Percentiles rank a stretch among this genome's conserved stretches.
These are phyloP conservation scores for Coptotermes formosanus DNA, from an alignment of 1,140 invertebrate genomes.

Conservation along the genomic window DNA sequence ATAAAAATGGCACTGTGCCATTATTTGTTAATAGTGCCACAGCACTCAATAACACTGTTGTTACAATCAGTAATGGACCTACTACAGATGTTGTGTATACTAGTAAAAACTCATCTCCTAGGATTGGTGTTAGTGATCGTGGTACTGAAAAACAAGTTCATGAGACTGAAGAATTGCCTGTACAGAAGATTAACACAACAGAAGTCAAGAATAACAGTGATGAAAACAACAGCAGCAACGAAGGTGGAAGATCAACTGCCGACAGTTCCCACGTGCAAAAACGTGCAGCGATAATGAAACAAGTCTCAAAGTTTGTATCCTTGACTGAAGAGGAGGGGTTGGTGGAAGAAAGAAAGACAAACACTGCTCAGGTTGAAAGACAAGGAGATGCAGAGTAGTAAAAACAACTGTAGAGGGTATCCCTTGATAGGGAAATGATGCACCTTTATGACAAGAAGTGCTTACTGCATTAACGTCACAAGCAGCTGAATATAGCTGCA, in stretches of 20 bases:
- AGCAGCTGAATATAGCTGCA: neutral
- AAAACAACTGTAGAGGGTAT: neutral
- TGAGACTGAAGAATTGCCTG: slow-evolving; percentile 20
- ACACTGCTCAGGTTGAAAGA: neutral
- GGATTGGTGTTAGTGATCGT: slow-evolving; percentile 21
- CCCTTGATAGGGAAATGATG: neutral
- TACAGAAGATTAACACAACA: slow-evolving; percentile 20
- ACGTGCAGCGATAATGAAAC: slow-evolving; percentile 25
- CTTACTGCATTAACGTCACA: neutral
- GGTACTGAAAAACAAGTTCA: slow-evolving; percentile 3
- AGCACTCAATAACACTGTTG: slow-evolving; percentile 3
- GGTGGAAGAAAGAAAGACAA: too few species aligned
- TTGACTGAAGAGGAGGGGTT: slow-evolving; percentile 4
- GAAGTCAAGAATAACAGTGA: slow-evolving; percentile 11
- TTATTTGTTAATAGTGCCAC: slow-evolving; percentile 18
- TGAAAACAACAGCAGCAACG: slow-evolving; percentile 11
- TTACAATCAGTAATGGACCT: slow-evolving; percentile 24
- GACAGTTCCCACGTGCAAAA: neutral
- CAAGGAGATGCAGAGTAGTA: neutral
- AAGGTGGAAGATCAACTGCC: slow-evolving; percentile 6
- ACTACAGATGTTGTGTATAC: slow-evolving; percentile 21
- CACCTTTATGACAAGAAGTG: neutral
- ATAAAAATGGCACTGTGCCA: slow-evolving; percentile 1
- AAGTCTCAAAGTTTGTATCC: neutral
- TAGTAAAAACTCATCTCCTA: slow-evolving; percentile 15